These are phyloP conservation scores for Lepus europaeus DNA, from an alignment of 2,113 vertebrate genomes.

Conservation along the genomic window DNA sequence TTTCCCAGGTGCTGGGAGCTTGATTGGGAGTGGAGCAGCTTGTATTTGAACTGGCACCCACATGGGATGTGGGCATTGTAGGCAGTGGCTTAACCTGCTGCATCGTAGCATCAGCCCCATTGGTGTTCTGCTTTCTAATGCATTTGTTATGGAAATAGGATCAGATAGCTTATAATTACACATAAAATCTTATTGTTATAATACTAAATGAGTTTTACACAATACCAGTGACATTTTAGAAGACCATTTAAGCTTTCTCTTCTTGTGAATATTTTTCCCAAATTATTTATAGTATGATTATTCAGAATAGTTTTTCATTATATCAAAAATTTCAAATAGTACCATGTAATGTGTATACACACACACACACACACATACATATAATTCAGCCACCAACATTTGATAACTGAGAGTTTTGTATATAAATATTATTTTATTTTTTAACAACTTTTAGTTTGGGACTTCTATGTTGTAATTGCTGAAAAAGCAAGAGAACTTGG, in stretches of 20 bases:
- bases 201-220: background rate
- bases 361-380: too few species aligned
- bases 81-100: too few species aligned
- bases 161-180: background rate
- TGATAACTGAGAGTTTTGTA: background rate
- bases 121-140: background rate
- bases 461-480: background rate
- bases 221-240: background rate
- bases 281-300: background rate
- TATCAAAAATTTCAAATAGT: background rate
- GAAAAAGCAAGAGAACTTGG: background rate
- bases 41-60: too few species aligned
- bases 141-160: background rate
- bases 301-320: background rate
- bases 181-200: background rate
- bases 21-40: too few species aligned
- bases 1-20: too few species aligned
- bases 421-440: background rate
- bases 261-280: background rate
- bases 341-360: background rate
- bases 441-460: background rate
- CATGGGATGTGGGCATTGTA: too few species aligned
- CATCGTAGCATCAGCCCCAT: background rate
- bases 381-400: background rate
- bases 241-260: background rate